Base-by-base conservation (phyloP, 2,113 vertebrate species). In the Cheirogaleus medius region DNA sequence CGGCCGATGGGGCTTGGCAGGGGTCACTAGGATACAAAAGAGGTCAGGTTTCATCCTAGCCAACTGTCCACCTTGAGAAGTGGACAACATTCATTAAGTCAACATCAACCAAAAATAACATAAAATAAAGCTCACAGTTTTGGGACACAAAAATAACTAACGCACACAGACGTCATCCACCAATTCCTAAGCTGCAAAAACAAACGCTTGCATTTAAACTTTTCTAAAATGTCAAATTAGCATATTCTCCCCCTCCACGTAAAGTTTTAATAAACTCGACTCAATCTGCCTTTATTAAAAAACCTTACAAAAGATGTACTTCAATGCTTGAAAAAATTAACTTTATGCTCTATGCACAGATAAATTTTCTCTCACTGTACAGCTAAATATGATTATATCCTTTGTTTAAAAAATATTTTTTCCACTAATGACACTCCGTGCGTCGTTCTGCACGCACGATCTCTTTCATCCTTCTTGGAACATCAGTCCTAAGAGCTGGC, bases 281-380 rank as follows among this genome's bases (percentile, higher is more conserved):
- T 98, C 85, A 37, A 97, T 98, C 97, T 91, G 97, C 98, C 98
- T 93, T 98, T 98, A 98, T 98, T 97, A 95, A 98, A 99, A 99
- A 98, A 98, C 97, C 96, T 98, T 99, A 97, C 98, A 99, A 98
- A 99, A 99, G 96, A 98, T 98, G 98, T 96, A 98, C 97, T 98
- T 98, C 97, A 99, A 97, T 98, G 98, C 97, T 98, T 98, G 98
- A 97, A 98, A 98, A 94, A 99, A 98, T 97, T 97, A 98, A 98
- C 97, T 97, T 97, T 97, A 91, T 94, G 98, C 71, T 97, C 98
- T 98, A 98, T 95, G 98, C 97, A 97, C 98, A 98, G 98, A 98
- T 98, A 98, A 98, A 98, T 97, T 97, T 97, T 98, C 97, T 98
- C 97, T 97, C 49, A 93, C 98, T 98, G 95, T 98, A 98, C 96